Base-by-base conservation (phyloP, 2,797 vertebrate genomes). In the Synaphobranchus kaupii region DNA sequence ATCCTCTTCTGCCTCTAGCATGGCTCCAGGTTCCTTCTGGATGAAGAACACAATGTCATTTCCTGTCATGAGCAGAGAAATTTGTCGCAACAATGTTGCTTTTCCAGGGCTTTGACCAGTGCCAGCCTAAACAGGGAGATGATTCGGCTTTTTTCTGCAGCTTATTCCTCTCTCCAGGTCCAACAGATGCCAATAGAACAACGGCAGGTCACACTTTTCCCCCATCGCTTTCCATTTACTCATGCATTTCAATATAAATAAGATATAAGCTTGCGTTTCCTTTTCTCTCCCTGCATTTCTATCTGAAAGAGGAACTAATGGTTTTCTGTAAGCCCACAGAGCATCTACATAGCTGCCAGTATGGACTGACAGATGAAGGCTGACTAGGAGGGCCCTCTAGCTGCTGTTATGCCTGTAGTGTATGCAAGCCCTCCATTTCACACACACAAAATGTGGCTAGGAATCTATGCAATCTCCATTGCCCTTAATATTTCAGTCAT, bases 21-120 rank as follows among this genome's bases (percentile, higher is more conserved):
- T 93, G 93, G 94, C 95, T 96, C 91, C 92, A 92, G 95, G 95
- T 95, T 93, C 93, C 96, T 94, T 91, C 93, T 94, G 95, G 95
- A 94, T 95, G 92, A 91, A 89, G 92, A 93, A 94, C 94, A 94
- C 95, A 95, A 96, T 96, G 95, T 96, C 95, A 97, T 96, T 92
- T 94, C 90, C 95, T 96, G 94, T 96, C 95, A 95, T 89, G 93
- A 95, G 95, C 95, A 95, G 93, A 93, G 92, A 96, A 95, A 96
- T 96, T 93, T 95, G 94, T 95, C 95, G 94, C 95, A 95, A 96
- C 95, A 96, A 95, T 95, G 93, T 89, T 93, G 90, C 88, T 93
- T 94, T 94, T 93, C 90, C 89, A 91, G 87, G 90, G 86, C 85
- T 91, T 92, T 91, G 91, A 89, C 85, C 89, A 91, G 91, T 66